Conservation (phyloP, 2,797 vertebrate genomes). For the Sebastes paucispinis region DNA sequence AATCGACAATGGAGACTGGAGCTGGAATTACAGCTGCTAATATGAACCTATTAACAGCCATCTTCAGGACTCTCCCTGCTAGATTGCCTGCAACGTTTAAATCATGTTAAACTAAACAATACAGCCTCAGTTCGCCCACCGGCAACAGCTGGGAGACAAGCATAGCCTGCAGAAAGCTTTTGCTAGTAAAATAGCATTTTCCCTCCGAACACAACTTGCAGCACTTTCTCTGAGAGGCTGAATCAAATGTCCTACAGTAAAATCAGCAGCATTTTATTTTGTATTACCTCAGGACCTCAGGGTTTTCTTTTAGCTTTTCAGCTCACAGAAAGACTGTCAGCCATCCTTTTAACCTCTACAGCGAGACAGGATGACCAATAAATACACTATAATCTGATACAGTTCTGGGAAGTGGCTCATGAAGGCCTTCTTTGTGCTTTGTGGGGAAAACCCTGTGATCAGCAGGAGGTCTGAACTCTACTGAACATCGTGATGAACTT, state of each 20-base stretch:
- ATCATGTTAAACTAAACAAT: constrained; percentile 63
- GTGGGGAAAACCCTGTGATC: constrained; percentile 10
- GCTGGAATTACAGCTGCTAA: constrained; percentile 46
- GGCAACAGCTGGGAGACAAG: constrained; percentile 48
- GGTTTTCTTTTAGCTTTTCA: background rate
- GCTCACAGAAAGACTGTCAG: background rate
- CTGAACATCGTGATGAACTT: background rate
- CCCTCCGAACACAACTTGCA: constrained; percentile 33
- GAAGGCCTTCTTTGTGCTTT: constrained; percentile 12
- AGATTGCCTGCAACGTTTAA: constrained; percentile 63
- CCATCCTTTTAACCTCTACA: background rate
- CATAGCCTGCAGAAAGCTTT: constrained; percentile 60
- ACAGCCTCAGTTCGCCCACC: constrained; percentile 57
- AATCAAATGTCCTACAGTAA: constrained; percentile 13
- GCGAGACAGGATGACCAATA: background rate
- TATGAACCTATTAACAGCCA: constrained; percentile 21
- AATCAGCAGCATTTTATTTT: background rate
- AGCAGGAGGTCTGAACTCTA: background rate
- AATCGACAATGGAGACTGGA: background rate
- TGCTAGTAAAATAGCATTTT: constrained; percentile 25
- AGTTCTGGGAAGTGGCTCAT: background rate
- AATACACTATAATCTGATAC: background rate
- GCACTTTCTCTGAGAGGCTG: constrained; percentile 3
- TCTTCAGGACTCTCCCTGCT: constrained; percentile 20
- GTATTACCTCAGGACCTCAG: background rate